A percentile compares a stretch with the other conserved stretches of the same genome.
These are phyloP conservation scores for Podarcis siculus DNA, from an alignment of 2,797 vertebrate species.

Conservation along the genomic window DNA sequence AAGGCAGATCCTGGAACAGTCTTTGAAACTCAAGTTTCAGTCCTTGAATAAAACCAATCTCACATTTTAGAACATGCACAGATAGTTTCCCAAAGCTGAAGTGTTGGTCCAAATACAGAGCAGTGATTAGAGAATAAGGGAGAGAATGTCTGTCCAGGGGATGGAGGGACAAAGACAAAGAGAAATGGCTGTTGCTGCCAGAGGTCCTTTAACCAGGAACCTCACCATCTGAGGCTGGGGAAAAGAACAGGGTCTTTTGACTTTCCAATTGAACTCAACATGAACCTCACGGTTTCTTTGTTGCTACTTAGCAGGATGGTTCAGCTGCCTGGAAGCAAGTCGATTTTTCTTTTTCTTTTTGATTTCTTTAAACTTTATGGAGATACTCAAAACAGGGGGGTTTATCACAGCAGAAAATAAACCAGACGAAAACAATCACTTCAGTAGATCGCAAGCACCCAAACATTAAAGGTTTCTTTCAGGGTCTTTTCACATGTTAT, in stretches of 20 bases:
- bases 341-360: too few species aligned
- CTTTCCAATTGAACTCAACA: constrained; percentile 58
- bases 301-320: constrained; percentile 41
- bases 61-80: not conserved
- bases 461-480: constrained; percentile 19
- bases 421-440: constrained; percentile 29
- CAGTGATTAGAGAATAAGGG: not conserved
- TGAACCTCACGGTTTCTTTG: constrained; percentile 63
- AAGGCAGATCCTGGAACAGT: not conserved
- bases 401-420: constrained; percentile 40
- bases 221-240: not conserved
- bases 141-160: not conserved
- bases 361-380: not conserved
- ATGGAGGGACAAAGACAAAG: not conserved
- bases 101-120: not conserved
- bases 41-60: not conserved
- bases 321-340: constrained; percentile 17
- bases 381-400: not conserved
- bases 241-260: constrained; percentile 8
- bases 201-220: not conserved
- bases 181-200: not conserved
- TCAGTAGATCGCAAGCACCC: constrained; percentile 26
- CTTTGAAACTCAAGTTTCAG: not conserved
- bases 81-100: not conserved
- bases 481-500: not conserved